Evolutionary conservation across 2,797 vertebrate species (phyloP), one percentile per base, ranked within the genome.

Genomic region (Pangasius larnaudii): DNA sequence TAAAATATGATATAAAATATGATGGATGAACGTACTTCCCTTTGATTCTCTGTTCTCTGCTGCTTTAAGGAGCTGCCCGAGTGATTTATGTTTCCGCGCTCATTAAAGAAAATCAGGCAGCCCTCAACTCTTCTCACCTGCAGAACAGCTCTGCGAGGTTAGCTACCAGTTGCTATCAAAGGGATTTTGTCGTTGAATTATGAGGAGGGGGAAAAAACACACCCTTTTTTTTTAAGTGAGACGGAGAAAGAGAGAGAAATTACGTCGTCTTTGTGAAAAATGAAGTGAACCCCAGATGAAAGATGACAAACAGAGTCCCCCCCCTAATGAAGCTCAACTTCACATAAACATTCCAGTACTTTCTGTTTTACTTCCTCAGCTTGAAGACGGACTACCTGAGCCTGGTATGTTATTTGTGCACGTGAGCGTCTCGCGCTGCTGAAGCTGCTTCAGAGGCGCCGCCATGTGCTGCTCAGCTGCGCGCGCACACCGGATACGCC

Each of bases 391-490:
- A n/a, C 33, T 22, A 77, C 86, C 39, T 63, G 42, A 75, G 19
- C 16, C 58, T 46, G 58, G 79, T 61, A 18, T n/a, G 3, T 94
- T 90, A 95, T 91, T 95, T 96, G 93, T 95, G 93, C 93, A 94
- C 93, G 90, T 93, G 93, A 92, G 92, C 88, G 92, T 67, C 81
- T 67, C n/a, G 42, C 89, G 91, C 83, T 95, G 91, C 95, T 93
- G 93, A 93, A 93, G 94, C 93, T 94, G 91, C 89, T 46, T 75
- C 92, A 96, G 94, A 95, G 92, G 96, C 93, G 91, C 93, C 89
- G 94, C 96, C 96, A 97, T 96, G 93, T 98, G 97, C 93, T 94
- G 92, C 95, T 97, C 97, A 97, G 97, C 96, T 97, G 96, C 93
- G 86, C 89, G 89, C 90, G 58, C 82, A 78, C 22, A 89, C 90